Base-by-base conservation (phyloP, 2,113 vertebrate genomes). In the Chaetops frenatus region DNA sequence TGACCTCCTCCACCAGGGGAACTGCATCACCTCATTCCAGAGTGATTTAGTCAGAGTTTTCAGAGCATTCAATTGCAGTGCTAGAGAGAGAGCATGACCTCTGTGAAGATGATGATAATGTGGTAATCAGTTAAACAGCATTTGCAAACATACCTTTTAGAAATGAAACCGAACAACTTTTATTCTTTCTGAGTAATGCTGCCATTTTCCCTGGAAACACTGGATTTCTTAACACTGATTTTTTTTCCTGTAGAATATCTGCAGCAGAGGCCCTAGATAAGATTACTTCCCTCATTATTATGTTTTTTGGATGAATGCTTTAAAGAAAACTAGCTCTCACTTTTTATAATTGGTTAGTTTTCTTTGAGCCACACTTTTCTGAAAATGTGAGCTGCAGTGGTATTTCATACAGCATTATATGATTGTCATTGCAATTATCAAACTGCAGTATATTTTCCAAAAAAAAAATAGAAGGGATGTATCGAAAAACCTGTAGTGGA, bases 21-120 rank as follows among this genome's bases (percentile, higher is more conserved):
- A 18, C 64, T 69, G 45, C 74, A 90, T 92, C 85, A 92, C 58
- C 64, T 95, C 89, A 61, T 86, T 82, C 70, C 86, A 20, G 25
- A 81, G 85, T 15, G 53, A 21, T 87, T 74, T 48, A 81, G 73
- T 88, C 77, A 86, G 21, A 35, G 38, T 64, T 94, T 84, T 90
- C 64, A 86, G 88, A 74, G 51, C 73, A 54, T 74, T 86, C 33
- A 51, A 2, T 64, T 91, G 81, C 57, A 77, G 19, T 77, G 88
- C 11, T 80, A 81, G 61, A 44, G 69, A 17, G 58, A 92, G 83
- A 86, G 76, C 53, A 21, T 36, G 77, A 84, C 65, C 84, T 72
- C 42, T 83, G 69, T 85, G 85, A 80, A 20, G 51, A 90, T 62
- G 56, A 83, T 73, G 60, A 86, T 81, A 84, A 64, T 35, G 48